A percentile compares a stretch with the other conserved stretches of the same genome.
phyloP scores from a whole-genome alignment of 2,113 vertebrate species.

The Lophura nycthemera region DNA sequence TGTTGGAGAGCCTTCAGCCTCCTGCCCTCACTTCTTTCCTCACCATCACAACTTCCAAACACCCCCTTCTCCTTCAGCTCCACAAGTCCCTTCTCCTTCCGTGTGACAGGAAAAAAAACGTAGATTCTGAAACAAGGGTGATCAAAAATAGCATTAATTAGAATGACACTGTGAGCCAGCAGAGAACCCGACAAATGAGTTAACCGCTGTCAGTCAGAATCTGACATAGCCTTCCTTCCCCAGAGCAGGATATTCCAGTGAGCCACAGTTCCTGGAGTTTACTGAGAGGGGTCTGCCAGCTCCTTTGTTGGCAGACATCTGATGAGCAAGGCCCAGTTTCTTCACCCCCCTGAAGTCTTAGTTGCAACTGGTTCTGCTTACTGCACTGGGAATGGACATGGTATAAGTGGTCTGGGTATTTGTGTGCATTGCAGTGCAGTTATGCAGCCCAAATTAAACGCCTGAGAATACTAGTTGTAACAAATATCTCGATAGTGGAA shows the following conservation, averaged over 20 bases:
- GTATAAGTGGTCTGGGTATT: not conserved
- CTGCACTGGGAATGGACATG: rapidly evolving
- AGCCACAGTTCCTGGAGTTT: not conserved
- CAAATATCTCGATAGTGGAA: not conserved
- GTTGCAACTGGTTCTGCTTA: not conserved
- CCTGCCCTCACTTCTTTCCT: not conserved
- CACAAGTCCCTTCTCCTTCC: rapidly evolving
- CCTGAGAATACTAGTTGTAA: not conserved
- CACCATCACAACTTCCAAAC: not conserved
- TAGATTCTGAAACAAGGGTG: not conserved
- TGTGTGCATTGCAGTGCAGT: not conserved
- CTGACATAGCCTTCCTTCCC: not conserved
- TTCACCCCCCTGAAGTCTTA: not conserved
- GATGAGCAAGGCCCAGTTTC: not conserved
- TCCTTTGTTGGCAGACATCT: not conserved
- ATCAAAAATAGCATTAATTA: not conserved
- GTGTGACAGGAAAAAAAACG: not conserved
- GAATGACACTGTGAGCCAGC: not conserved
- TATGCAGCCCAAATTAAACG: not conserved
- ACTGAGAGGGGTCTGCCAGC: not conserved
- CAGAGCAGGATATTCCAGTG: not conserved
- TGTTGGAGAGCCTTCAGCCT: not conserved
- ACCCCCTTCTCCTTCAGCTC: not conserved
- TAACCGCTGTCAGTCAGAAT: not conserved
- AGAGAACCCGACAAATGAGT: not conserved